Evolutionary conservation across 1,140 invertebrate genomes (phyloP).

Genomic region (Pectinophora gossypiella): DNA sequence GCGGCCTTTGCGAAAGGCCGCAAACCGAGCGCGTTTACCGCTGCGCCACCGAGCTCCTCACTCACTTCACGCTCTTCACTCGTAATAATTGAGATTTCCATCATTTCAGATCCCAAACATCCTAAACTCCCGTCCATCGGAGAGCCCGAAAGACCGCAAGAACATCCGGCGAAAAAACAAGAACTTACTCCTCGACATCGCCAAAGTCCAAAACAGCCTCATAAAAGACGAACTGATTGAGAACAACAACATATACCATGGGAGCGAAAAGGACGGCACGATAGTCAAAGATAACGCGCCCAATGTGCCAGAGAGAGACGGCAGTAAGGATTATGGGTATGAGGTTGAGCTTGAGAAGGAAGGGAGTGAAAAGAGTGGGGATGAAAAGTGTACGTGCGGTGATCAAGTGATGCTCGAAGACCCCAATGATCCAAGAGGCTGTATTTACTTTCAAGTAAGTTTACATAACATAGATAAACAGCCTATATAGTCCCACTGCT

Average conservation of each 20-base stretch:
- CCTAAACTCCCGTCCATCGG: slow-evolving; percentile 9
- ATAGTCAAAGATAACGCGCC: background rate
- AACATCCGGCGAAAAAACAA: slow-evolving; percentile 38
- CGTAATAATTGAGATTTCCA: no score
- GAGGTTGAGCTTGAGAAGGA: background rate
- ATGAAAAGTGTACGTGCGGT: slow-evolving; percentile 23
- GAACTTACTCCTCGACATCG: slow-evolving; percentile 37
- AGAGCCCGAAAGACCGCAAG: slow-evolving; percentile 31
- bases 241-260: slow-evolving; percentile 15
- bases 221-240: slow-evolving; percentile 20
- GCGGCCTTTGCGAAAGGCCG: no score
- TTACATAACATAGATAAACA: no score
- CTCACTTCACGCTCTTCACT: no score
- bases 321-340: background rate
- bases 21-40: no score
- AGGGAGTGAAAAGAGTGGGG: background rate
- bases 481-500: no score
- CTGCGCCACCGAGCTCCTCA: no score
- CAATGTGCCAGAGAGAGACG: slow-evolving; percentile 9
- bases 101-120: background rate
- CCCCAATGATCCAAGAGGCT: slow-evolving; percentile 78
- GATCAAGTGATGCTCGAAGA: slow-evolving; percentile 55
- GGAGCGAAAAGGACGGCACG: slow-evolving; percentile 2
- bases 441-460: slow-evolving; percentile 86
- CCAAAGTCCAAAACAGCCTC: slow-evolving; percentile 27